Percentiles rank a stretch among this genome's conserved stretches.
Conservation (phyloP, 1,140 invertebrate genomes). For the Eulimnadia texana region DNA sequence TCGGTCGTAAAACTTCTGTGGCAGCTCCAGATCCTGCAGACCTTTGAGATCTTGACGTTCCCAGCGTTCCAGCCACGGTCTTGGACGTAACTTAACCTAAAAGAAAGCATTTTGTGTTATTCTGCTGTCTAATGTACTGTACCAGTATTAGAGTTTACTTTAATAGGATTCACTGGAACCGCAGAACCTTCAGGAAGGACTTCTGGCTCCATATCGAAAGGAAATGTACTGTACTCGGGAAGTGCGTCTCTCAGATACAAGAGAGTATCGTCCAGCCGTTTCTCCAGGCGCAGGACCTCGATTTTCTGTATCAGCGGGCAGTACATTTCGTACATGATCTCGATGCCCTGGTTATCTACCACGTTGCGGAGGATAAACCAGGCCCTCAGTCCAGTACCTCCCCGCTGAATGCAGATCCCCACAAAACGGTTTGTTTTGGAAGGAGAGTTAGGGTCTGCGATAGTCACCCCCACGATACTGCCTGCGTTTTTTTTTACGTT, state of each 20-base stretch:
- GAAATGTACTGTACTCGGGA: conserved; percentile 82
- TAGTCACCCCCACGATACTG: conserved; percentile 79
- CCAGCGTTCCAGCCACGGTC: conserved; percentile 74
- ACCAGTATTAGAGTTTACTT: conserved; percentile 38
- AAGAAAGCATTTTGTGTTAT: conserved; percentile 18
- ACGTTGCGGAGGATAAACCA: conserved; percentile 83
- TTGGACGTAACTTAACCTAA: conserved; percentile 65
- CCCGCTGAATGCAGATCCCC: conserved; percentile 85
- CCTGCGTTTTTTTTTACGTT: no score
- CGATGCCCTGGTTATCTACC: conserved; percentile 73
- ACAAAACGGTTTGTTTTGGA: conserved; percentile 80
- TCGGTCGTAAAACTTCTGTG: conserved; percentile 41
- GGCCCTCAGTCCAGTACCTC: conserved; percentile 60
- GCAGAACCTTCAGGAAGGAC: conserved; percentile 52
- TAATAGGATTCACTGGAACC: conserved; percentile 73
- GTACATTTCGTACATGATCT: conserved; percentile 83
- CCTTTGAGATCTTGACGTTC: conserved; percentile 66
- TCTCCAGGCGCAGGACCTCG: conserved; percentile 80
- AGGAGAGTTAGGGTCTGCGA: conserved; percentile 70
- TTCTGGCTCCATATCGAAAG: conserved; percentile 80
- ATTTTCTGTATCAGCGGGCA: conserved; percentile 83
- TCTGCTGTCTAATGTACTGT: no score
- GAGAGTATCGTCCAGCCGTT: conserved; percentile 78
- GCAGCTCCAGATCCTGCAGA: conserved; percentile 44
- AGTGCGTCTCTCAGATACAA: conserved; percentile 86